Base-by-base conservation (phyloP, 1,140 invertebrate species). In the Brachionus sp. region DNA sequence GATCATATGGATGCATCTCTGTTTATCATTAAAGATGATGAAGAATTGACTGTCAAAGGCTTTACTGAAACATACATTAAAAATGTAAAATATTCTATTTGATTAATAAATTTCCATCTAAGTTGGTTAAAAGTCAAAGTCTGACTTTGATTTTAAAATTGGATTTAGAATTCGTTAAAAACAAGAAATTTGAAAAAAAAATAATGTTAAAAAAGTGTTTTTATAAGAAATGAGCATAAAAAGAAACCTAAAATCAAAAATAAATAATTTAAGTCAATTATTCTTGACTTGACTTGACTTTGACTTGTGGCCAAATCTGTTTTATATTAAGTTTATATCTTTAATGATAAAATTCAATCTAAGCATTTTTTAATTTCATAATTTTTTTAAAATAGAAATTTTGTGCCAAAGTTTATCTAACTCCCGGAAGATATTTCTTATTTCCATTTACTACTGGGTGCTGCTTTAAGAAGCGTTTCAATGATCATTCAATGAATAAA, bases 391-490 rank as follows among this genome's bases (percentile, higher is more conserved):
- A 16, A 1, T 9, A 57, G 77, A 80, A 80, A 80, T 80, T 23
- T 10, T 42, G 77, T 66, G 29, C 50, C 10, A 80, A 53, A 62
- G 23, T 80, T 13, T 46, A 80, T 42, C 29, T 80, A 35, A 2
- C 50, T 9, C n/a, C 77, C 6, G 77, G 77, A 12, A 12, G 77
- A 62, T 80, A 80, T 29, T 80, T 44, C 57, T 23, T 80, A n/a
- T 80, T 80, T 16, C 77, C 77, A 35, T 80, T 80, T 44, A 80
- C 46, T 39, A 80, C 50, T 33, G 77, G 77, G 5, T 80, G 77
- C n/a, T 33, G 37, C 57, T 42, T 80, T 25, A 57, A 80, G 62
- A 57, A 29, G 25, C 19, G 23, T 42, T 1, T 12, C 1, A 10
- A 7, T 37, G 25, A 62, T n/a, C 29, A 39, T 12, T 35, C 33